Evolutionary conservation across 2,113 vertebrate genomes (phyloP).

Genomic region (Stegastes partitus): DNA sequence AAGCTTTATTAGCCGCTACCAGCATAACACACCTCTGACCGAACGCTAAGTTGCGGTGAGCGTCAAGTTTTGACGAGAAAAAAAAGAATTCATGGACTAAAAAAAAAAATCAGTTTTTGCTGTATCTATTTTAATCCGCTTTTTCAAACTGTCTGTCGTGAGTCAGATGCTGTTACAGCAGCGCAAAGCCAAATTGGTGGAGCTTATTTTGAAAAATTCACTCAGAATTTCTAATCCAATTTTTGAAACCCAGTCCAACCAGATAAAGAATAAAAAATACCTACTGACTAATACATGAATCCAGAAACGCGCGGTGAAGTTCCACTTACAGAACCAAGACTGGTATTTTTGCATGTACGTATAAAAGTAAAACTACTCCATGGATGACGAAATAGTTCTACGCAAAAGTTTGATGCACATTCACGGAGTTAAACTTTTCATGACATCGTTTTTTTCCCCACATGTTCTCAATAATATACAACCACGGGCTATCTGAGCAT

Average conservation of each 20-base stretch:
- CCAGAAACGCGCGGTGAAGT: too few species aligned
- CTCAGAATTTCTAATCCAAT: not conserved
- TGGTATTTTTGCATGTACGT: too few species aligned
- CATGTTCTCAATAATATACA: constrained; percentile 7
- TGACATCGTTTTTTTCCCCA: constrained; percentile 27
- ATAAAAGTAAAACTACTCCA: not conserved
- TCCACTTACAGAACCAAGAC: too few species aligned
- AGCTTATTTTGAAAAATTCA: not conserved
- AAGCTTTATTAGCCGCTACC: not conserved
- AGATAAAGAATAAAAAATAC: too few species aligned
- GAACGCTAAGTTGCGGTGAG: not conserved
- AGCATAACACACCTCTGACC: not conserved
- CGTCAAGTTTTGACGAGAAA: not conserved
- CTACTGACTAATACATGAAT: too few species aligned
- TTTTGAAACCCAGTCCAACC: too few species aligned
- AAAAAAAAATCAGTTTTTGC: not conserved
- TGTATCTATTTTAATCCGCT: not conserved
- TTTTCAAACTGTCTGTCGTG: not conserved
- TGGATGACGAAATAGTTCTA: not conserved
- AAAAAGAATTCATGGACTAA: too few species aligned
- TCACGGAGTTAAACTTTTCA: constrained; percentile 10
- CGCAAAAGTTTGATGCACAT: not conserved
- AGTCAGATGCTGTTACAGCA: not conserved
- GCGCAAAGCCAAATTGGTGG: not conserved
- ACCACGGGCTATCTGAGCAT: constrained; percentile 25